These are phyloP conservation scores for Philotrypesis tridentata DNA, from an alignment of 1,140 invertebrate species.

Conservation along the genomic window DNA sequence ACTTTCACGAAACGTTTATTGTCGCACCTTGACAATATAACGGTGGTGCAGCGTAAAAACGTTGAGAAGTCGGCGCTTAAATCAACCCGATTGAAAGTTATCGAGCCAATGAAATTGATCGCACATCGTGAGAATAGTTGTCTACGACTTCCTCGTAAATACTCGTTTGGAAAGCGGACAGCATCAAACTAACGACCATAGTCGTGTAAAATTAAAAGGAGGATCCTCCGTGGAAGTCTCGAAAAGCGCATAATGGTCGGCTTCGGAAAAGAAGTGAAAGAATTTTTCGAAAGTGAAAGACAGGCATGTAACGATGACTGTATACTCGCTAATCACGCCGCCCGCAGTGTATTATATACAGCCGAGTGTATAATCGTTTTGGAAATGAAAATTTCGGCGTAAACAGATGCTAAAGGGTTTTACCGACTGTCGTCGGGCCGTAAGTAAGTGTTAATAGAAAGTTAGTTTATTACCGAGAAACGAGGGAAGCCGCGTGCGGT, in stretches of 20 bases:
- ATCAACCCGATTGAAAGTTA: neutral
- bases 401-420: neutral
- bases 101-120: neutral
- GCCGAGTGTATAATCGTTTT: neutral
- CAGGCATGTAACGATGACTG: neutral
- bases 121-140: neutral
- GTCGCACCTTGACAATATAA: neutral
- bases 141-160: neutral
- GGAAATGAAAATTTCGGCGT: neutral
- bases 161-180: neutral
- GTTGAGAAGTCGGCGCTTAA: neutral
- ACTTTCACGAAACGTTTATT: neutral
- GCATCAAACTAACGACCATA: neutral
- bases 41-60: too few relatives aligned
- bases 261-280: neutral
- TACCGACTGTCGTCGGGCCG: neutral
- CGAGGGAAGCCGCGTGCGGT: neutral
- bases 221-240: neutral
- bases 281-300: constrained; percentile 11
- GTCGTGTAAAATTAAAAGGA: neutral
- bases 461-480: constrained; percentile 22
- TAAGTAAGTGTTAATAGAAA: neutral
- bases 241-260: neutral
- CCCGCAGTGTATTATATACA: neutral
- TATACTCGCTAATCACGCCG: neutral